Conservation (phyloP, 2,113 vertebrate genomes). For the Ctenomys sociabilis region DNA sequence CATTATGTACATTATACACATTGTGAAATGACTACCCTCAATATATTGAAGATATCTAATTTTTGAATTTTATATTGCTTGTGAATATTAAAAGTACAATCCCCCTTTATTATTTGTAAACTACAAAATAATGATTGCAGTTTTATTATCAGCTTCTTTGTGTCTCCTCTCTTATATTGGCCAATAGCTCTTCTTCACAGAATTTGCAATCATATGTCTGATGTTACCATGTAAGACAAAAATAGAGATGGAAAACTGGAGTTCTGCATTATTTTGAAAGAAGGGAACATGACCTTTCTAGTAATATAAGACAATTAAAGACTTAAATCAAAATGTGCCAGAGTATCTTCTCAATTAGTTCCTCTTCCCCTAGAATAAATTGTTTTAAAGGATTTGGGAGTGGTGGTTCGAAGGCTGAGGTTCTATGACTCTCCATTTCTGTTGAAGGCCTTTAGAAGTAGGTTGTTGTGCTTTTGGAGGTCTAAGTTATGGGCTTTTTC, state of each 20-base stretch:
- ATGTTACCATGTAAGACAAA: background rate
- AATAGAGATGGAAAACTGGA: constrained; percentile 22
- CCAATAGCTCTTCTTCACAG: background rate
- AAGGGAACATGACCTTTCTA: background rate
- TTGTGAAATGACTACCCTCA: background rate
- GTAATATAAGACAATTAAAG: background rate
- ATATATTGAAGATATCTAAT: background rate
- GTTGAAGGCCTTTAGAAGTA: background rate
- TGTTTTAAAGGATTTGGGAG: background rate
- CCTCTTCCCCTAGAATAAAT: background rate
- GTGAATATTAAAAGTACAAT: background rate
- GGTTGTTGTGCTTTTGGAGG: background rate
- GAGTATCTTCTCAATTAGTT: background rate
- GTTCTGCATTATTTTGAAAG: constrained; percentile 7
- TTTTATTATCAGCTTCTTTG: background rate
- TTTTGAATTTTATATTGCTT: constrained; percentile 1
- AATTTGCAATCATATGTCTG: background rate
- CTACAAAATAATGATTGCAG: background rate
- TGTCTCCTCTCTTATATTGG: background rate
- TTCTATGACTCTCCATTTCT: background rate
- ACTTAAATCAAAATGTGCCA: background rate
- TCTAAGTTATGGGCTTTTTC: background rate
- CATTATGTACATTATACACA: background rate
- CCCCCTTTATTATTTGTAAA: background rate
- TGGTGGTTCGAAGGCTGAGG: background rate